Evolutionary conservation across 2,113 vertebrate species (phyloP).

Genomic region (Lichenostomus cassidix): DNA sequence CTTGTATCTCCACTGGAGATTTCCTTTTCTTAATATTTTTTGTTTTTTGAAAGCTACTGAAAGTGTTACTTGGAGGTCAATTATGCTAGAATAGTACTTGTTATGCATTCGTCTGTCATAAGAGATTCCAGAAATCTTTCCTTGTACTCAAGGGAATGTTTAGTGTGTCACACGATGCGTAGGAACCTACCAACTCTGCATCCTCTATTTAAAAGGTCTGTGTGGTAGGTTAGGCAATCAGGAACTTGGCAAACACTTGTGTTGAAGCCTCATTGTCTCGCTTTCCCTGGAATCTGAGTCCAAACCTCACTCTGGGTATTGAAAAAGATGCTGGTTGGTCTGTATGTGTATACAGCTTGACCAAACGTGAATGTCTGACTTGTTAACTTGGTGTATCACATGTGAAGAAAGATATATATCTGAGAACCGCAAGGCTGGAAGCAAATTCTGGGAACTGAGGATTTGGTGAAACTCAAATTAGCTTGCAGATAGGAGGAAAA

Average conservation of each 20-base stretch:
- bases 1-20: neutral
- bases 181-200: neutral
- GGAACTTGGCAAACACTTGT: neutral
- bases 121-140: neutral
- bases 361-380: neutral
- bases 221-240: neutral
- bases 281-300: neutral
- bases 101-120: fast-evolving
- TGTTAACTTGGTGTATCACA: neutral
- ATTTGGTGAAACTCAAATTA: neutral
- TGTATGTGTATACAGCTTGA: neutral
- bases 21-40: neutral
- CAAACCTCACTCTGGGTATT: neutral
- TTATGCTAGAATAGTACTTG: neutral
- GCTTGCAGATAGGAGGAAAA: neutral
- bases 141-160: neutral
- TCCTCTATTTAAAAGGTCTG: neutral
- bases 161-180: fast-evolving
- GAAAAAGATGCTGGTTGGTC: neutral
- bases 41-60: neutral
- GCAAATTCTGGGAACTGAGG: neutral
- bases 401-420: fast-evolving
- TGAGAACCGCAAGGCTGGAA: neutral
- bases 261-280: neutral
- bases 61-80: neutral